These are phyloP conservation scores for Oenanthe melanoleuca DNA, from an alignment of 2,113 vertebrate species.

Conservation along the genomic window DNA sequence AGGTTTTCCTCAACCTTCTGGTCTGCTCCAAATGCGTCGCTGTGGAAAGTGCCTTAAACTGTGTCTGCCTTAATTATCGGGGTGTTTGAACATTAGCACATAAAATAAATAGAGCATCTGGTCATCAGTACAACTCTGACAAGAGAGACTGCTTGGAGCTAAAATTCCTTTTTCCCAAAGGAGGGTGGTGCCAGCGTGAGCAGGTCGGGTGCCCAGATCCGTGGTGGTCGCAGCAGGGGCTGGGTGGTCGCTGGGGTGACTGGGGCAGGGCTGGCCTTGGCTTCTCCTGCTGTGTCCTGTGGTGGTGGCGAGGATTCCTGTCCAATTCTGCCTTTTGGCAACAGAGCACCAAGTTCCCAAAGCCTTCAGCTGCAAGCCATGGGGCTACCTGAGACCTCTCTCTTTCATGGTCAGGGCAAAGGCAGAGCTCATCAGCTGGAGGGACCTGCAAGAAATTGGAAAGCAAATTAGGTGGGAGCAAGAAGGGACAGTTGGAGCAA, in stretches of 20 bases:
- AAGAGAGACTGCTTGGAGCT: neutral
- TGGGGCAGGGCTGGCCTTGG: neutral
- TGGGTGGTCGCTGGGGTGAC: neutral
- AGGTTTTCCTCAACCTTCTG: slow-evolving; percentile 63
- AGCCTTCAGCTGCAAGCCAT: slow-evolving; percentile 31
- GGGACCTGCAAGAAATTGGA: slow-evolving; percentile 71
- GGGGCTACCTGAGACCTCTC: slow-evolving; percentile 36
- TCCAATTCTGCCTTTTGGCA: slow-evolving; percentile 29
- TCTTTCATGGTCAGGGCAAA: slow-evolving; percentile 37
- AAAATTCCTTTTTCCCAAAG: neutral
- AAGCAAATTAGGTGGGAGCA: slow-evolving; percentile 20
- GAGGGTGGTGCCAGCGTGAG: accelerated
- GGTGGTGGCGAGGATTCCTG: neutral
- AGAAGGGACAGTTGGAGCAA: neutral
- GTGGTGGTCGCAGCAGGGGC: neutral
- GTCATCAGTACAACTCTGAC: neutral
- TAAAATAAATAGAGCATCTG: slow-evolving; percentile 4
- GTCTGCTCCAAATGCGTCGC: slow-evolving; percentile 3
- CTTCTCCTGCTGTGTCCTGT: neutral
- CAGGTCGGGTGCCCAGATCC: neutral
- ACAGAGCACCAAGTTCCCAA: slow-evolving; percentile 1
- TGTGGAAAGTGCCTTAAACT: slow-evolving; percentile 45
- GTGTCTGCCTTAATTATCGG: neutral
- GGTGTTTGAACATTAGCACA: neutral
- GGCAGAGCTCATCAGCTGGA: slow-evolving; percentile 46